A percentile compares a stretch with the other conserved stretches of the same genome.
phyloP scores from a whole-genome alignment of 1,140 invertebrate genomes.

The Wiebesia pumilae region DNA sequence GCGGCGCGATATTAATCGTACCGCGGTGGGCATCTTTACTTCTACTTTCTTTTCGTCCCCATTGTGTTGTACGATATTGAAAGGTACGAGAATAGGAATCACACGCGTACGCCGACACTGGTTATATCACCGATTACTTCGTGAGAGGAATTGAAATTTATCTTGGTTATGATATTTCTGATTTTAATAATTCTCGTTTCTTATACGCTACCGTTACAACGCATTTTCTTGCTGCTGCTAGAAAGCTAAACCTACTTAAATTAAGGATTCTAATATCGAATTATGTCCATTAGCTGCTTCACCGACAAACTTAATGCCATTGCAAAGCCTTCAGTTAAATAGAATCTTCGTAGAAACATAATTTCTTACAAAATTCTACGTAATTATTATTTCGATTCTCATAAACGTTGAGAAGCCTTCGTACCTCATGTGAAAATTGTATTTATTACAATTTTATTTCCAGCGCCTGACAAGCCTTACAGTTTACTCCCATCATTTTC shows the following conservation, averaged over 20 bases:
- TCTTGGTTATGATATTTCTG: constrained; percentile 30
- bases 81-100: constrained; percentile 1
- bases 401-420: no score
- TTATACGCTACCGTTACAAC: not conserved
- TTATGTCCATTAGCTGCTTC: not conserved
- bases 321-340: no score
- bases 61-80: not conserved
- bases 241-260: not conserved
- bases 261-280: not conserved
- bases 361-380: no score
- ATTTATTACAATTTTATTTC: not conserved
- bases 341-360: no score
- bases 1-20: constrained; percentile 23
- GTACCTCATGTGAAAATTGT: not conserved
- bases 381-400: no score
- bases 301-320: not conserved
- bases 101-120: not conserved
- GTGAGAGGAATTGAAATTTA: constrained; percentile 56
- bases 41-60: not conserved
- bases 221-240: not conserved
- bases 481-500: not conserved
- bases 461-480: not conserved
- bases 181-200: constrained; percentile 22
- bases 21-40: not conserved
- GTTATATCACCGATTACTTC: constrained; percentile 17